A percentile compares a stretch with the other conserved stretches of the same genome.
Evolutionary conservation across 2,888 invertebrate genomes (phyloP).

Genomic region (Slavum lentiscoides): DNA sequence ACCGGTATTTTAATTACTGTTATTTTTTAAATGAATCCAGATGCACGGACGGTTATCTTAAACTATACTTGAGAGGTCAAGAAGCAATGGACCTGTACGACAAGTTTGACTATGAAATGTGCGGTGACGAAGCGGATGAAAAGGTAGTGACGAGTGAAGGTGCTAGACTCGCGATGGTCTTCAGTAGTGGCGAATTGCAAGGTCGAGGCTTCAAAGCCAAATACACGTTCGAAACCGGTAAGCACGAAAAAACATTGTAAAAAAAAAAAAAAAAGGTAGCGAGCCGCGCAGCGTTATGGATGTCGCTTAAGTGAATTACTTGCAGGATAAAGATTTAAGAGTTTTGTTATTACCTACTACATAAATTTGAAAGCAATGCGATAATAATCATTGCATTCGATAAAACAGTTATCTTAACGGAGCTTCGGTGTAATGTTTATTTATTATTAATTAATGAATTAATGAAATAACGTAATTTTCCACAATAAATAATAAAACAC

Average conservation of each 20-base stretch:
- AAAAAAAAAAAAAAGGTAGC: no score
- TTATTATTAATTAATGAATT: no score
- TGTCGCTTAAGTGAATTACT: no score
- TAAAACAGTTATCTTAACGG: no score
- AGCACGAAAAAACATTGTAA: conserved; percentile 41
- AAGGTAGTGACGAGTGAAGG: conserved; percentile 79
- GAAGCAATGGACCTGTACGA: conserved; percentile 90
- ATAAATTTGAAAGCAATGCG: no score
- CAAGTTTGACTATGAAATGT: conserved; percentile 90
- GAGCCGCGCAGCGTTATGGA: no score
- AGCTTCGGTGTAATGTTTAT: no score
- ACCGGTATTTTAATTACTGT: neutral
- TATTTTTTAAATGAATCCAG: conserved; percentile 60
- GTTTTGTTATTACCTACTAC: no score
- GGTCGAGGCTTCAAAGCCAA: conserved; percentile 89
- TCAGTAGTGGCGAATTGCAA: conserved; percentile 88
- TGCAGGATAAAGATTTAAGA: no score
- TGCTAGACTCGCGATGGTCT: conserved; percentile 90
- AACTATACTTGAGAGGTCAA: conserved; percentile 88
- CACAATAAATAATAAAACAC: no score
- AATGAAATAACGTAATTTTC: no score
- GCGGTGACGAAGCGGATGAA: conserved; percentile 79
- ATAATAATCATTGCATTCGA: no score
- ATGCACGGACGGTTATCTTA: conserved; percentile 87
- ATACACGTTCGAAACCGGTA: conserved; percentile 83